phyloP scores from a whole-genome alignment of 2,797 vertebrate species.

The Echeneis naucrates region DNA sequence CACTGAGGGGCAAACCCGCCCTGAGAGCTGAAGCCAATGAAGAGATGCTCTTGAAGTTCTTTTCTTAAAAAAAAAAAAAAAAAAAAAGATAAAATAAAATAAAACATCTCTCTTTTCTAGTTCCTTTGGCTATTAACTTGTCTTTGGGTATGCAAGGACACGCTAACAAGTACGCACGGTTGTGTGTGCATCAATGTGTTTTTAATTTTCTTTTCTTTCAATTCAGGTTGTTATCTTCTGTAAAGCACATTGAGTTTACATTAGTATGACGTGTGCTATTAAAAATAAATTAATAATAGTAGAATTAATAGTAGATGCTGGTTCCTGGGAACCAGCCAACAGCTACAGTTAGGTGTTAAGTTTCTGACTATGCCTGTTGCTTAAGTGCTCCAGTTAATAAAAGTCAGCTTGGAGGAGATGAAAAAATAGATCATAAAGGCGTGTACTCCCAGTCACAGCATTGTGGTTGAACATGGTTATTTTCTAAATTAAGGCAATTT shows the following conservation, averaged over 20 bases:
- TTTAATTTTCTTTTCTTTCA: no score
- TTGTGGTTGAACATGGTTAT: conserved; percentile 9
- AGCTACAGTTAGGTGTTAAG: conserved; percentile 44
- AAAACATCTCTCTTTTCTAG: no score
- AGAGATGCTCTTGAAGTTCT: conserved; percentile 16
- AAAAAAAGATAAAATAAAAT: no score
- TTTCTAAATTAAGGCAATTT: conserved; percentile 7
- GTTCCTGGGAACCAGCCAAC: conserved; percentile 61
- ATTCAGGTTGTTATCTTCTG: no score
- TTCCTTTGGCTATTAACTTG: no score
- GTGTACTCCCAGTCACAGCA: not conserved
- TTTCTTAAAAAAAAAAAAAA: no score
- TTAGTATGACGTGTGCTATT: no score
- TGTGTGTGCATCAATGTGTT: no score
- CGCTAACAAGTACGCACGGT: no score
- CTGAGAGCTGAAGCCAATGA: not conserved
- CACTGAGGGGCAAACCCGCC: conserved; percentile 7
- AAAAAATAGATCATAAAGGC: conserved; percentile 21
- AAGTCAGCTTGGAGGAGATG: conserved; percentile 46
- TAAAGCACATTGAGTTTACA: no score
- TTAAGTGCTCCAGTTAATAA: conserved; percentile 55
- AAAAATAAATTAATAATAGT: no score
- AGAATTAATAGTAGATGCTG: conserved; percentile 39
- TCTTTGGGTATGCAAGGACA: no score
- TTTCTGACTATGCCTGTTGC: conserved; percentile 58